These are phyloP conservation scores for Propithecus coquereli DNA, from an alignment of 2,113 vertebrate species.

Conservation along the genomic window DNA sequence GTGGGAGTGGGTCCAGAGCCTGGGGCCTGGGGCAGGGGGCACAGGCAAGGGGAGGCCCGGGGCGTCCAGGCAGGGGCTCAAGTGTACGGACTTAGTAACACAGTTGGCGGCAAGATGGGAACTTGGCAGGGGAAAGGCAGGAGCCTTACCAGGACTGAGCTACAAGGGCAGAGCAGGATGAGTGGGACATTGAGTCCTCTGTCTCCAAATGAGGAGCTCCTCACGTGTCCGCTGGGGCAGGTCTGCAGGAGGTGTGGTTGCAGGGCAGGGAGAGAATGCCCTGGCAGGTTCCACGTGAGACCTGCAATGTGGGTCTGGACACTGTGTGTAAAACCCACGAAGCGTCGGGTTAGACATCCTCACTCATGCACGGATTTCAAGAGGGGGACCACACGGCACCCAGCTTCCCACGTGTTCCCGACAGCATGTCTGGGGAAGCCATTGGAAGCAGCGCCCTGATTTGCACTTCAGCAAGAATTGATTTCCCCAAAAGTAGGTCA, in stretches of 20 bases:
- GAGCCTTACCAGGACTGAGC: background rate
- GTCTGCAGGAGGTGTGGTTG: background rate
- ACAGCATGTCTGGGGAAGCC: constrained; percentile 69
- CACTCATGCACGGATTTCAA: background rate
- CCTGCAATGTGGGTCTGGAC: background rate
- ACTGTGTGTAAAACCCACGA: background rate
- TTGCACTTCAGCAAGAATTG: constrained; percentile 72
- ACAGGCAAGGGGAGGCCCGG: background rate
- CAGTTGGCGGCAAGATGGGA: background rate
- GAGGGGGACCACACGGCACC: background rate
- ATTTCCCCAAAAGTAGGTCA: constrained; percentile 82
- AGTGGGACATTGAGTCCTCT: no score
- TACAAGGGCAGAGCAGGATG: background rate
- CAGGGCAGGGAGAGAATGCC: background rate
- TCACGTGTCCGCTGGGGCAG: no score
- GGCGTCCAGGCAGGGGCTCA: background rate
- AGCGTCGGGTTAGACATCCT: fast-evolving
- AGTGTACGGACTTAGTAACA: no score
- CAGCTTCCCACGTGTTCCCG: background rate
- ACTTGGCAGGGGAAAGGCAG: background rate
- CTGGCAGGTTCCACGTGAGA: background rate
- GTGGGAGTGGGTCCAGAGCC: background rate
- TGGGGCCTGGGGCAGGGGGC: background rate
- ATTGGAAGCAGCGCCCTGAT: constrained; percentile 67
- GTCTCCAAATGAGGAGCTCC: background rate